Base-by-base conservation (phyloP, 2,888 invertebrate genomes). In the Gnatocerus cornutus region DNA sequence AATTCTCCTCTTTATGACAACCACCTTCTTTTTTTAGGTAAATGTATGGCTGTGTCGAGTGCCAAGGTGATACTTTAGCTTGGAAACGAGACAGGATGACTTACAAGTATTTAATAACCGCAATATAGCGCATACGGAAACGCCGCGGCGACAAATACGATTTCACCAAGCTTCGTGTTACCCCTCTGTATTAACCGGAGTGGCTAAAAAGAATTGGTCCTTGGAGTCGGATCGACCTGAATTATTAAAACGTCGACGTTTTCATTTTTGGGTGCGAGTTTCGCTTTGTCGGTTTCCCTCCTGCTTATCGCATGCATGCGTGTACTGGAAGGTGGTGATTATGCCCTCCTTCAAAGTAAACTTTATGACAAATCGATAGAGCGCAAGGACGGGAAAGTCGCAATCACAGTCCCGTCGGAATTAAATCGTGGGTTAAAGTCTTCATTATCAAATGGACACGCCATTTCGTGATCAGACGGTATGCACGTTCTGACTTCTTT, bases 391-490 rank as follows among this genome's bases (percentile, higher is more conserved):
- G 37, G 53, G 27, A 53, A 53, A 53, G 33, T 53, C 53, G 29
- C 56, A 58, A 58, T 58, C 56, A 8, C 41, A 43, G 10, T 10
- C 43, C 8, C 37, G 27, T 46, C 37, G 53, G 43, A 58, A 58
- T 58, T 21, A 58, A 58, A 27, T 58, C 56, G 56, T 43, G 56
- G 43, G 50, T 16, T 56, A 43, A 61, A 61, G 46, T 61, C 61
- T 61, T 61, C 61, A 61, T 61, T 61, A 61, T 61, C 61, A 46
- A 61, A 61, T 46, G 61, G 46, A 48, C 61, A 61, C 61, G 61
- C 61, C 37, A 61, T 61, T 61, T 61, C 61, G 46, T 59, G 59
- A 29, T 46, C 56, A 14, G 10, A 7, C 14, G 37, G 33, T 37
- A 53, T 53, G 53, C 53, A 37, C 55, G 41, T 43, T 41, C 56